Conservation (phyloP, 2,797 vertebrate species). For the Myripristis jacobus region DNA sequence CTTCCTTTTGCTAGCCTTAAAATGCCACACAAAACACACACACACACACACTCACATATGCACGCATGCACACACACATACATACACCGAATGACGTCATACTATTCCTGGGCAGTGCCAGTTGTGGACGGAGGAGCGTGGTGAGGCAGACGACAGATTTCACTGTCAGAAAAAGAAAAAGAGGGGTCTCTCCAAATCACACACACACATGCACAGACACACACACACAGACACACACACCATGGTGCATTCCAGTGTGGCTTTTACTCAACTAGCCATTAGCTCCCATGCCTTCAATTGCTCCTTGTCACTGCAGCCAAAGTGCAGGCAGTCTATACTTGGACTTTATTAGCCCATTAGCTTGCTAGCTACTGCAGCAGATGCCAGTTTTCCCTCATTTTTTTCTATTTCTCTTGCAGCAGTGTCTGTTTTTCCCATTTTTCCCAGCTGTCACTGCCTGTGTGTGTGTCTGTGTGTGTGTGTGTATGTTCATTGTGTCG, state of each 20-base stretch:
- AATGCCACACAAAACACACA: slow-evolving; percentile 57
- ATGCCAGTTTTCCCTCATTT: slow-evolving; percentile 39
- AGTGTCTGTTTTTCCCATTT: slow-evolving; percentile 70
- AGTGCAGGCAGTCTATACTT: slow-evolving; percentile 70
- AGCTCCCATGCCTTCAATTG: slow-evolving; percentile 69
- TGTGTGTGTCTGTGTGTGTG: slow-evolving; percentile 3
- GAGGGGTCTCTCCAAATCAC: slow-evolving; percentile 3
- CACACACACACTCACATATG: slow-evolving; percentile 10
- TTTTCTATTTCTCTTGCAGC: slow-evolving; percentile 37
- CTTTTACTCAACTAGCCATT: slow-evolving; percentile 80
- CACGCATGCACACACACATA: background rate
- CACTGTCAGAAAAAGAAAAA: slow-evolving; percentile 5
- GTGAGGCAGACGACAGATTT: slow-evolving; percentile 50
- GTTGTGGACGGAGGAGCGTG: slow-evolving; percentile 45
- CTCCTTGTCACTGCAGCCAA: slow-evolving; percentile 62
- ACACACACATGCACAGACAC: background rate
- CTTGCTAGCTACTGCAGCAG: slow-evolving; percentile 51
- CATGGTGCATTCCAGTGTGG: slow-evolving; percentile 77
- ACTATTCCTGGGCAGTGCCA: slow-evolving; percentile 44
- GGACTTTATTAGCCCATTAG: slow-evolving; percentile 82
- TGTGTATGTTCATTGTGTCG: slow-evolving; percentile 22
- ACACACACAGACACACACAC: slow-evolving; percentile 42
- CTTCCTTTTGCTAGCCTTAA: slow-evolving; percentile 73
- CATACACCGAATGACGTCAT: slow-evolving; percentile 63
- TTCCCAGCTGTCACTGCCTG: slow-evolving; percentile 35